These are phyloP conservation scores for Sitta carolinensis DNA, from an alignment of 2,797 vertebrate species.

Conservation along the genomic window DNA sequence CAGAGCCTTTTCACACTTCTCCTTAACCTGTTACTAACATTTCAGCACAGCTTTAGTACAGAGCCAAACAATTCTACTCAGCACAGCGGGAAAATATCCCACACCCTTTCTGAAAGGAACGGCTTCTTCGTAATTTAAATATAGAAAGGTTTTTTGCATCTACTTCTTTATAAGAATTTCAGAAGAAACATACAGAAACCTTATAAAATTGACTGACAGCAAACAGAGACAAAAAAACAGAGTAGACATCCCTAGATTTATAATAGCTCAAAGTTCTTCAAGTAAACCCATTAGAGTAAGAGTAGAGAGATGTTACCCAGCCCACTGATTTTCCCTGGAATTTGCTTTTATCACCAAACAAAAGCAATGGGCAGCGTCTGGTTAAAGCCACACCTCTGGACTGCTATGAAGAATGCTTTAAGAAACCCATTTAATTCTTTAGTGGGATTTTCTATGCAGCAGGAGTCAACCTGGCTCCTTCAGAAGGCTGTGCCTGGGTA, in stretches of 20 bases:
- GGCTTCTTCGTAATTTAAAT: background rate
- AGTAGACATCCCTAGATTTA: background rate
- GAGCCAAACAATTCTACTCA: background rate
- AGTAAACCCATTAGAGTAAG: background rate
- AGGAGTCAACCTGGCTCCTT: background rate
- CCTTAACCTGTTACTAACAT: background rate
- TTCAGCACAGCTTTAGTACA: background rate
- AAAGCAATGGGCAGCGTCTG: background rate
- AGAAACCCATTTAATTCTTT: background rate
- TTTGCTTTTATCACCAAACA: background rate
- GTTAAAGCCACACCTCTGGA: background rate
- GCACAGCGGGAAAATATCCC: background rate
- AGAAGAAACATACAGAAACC: background rate
- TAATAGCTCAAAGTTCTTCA: background rate
- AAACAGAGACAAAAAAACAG: background rate
- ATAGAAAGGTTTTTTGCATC: background rate
- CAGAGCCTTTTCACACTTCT: background rate
- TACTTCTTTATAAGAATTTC: background rate
- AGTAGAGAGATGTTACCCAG: background rate
- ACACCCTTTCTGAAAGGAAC: background rate
- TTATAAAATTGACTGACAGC: background rate
- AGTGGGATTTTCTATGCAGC: background rate
- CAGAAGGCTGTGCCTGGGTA: background rate
- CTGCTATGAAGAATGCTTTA: background rate
- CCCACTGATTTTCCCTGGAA: background rate